Evolutionary conservation across 2,888 invertebrate species (phyloP), one percentile per base, ranked within the genome.

Genomic region (Tenthredo mesomela): DNA sequence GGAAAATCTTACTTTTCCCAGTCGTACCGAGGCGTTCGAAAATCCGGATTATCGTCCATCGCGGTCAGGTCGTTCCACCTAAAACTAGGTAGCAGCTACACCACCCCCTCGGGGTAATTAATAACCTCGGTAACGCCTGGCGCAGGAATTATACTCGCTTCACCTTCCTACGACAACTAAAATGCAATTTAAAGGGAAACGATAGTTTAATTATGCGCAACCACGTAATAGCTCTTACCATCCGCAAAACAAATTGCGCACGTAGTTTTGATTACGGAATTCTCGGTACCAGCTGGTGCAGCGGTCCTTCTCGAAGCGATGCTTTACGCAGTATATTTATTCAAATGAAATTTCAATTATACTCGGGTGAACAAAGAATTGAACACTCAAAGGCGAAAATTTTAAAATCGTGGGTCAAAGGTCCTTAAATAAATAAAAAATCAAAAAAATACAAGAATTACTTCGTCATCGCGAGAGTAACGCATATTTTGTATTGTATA

Each of bases 181-280:
- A 82, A 82, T 50, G 67, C 82, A 82, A 82, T 82, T 70, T 82
- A 70, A 67, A 65, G 29, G 18, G 40, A 47, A 82, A 82, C 70
- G 82, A 82, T 82, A 82, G 82, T 82, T 82, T 82, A 82, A 82
- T 82, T 82, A 82, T 82, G 82, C 77, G 65, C 43, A 9, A 80
- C 61, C 80, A 40, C 80, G 40, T 61, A 80, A 80, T 80, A 61
- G 80, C 80, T 80, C 50, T 25, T 58, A 61, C 58, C 80, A 40
- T 61, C 61, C 61, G 61, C 61, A 40, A 80, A 80, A 80, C 61
- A 80, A 80, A 80, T 80, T 80, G 47, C 58, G 47, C 58, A 3
- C 77, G 12, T 29, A 37, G 80, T 80, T 80, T 80, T 80, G 80
- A 80, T 80, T 80, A 80, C 40, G 25, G 47, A 43, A 54, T 18